Base-by-base conservation (phyloP, 2,113 vertebrate genomes). In the Octodon degus region DNA sequence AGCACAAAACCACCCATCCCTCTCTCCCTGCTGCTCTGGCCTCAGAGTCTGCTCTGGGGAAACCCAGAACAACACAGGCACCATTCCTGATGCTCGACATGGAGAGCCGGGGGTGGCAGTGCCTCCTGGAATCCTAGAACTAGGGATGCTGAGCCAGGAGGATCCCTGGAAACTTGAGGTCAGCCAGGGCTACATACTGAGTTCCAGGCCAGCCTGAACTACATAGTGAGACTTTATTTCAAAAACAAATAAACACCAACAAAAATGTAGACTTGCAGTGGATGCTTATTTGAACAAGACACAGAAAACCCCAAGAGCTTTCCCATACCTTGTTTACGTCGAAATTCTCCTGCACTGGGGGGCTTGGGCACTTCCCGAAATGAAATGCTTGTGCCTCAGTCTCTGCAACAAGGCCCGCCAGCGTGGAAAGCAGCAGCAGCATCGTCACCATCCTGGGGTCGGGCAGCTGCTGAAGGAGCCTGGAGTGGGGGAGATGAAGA, bases 301-400 rank as follows among this genome's bases (percentile, higher is more conserved):
- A 60, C 6, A 79, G 77, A 50, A 88, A 87, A 47, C 34, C 43
- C 25, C 37, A 1, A 34, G 50, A 74, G 27, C 1, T 90, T 55
- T 81, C 74, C 70, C 97, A 17, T 53, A 99, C 99, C 99, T 99
- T 99, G 96, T 98, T 97, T 14, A 99, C 97, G 53, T 97, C 97
- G 1, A 99, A 99, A 53, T 98, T 92, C 34, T 98, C 96, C 96
- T 99, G 99, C 87, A 99, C 99, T 0, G 98, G 86, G 5, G 99
- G 99, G 17, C 98, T 98, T 7, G 99, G 99, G 96, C 99, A 99
- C 0, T 98, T 98, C 55, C 99, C 99, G 97, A 99, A 97, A 47
- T 99, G 99, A 58, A 99, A 99, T 0, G 98, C 98, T 92, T 99
- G 99, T 81, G 98, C 98, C 43, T 98, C 60, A 1, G 97, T 89